phyloP scores from a whole-genome alignment of 2,888 invertebrate species.

The Teleogryllus oceanicus region DNA sequence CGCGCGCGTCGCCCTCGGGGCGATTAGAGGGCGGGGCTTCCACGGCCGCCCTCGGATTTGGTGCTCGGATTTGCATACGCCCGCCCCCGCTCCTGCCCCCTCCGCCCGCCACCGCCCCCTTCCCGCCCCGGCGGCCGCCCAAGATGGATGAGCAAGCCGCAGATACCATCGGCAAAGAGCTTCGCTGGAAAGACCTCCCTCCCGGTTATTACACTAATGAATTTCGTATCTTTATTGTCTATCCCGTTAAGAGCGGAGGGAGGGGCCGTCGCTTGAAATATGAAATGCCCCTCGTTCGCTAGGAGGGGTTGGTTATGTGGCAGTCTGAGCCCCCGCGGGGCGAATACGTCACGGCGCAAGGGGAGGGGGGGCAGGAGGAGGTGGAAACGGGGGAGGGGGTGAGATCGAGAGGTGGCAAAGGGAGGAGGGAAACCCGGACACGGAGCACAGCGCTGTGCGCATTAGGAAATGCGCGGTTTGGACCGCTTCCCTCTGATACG shows the following conservation, averaged over 20 bases:
- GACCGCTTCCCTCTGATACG: too few relatives aligned
- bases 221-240: slow-evolving; percentile 34
- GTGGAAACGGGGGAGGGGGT: too few relatives aligned
- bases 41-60: not conserved
- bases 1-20: too few relatives aligned
- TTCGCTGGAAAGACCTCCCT: not conserved
- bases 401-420: too few relatives aligned
- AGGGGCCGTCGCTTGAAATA: not conserved
- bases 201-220: slow-evolving; percentile 30
- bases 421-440: too few relatives aligned
- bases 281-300: not conserved
- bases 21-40: not conserved
- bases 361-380: not conserved
- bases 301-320: not conserved
- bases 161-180: slow-evolving; percentile 4
- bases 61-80: not conserved
- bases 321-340: not conserved
- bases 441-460: too few relatives aligned
- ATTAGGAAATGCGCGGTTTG: too few relatives aligned
- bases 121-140: not conserved
- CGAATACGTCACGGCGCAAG: not conserved
- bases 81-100: not conserved
- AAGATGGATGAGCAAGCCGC: not conserved
- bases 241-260: not conserved
- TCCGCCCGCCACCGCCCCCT: not conserved